These are phyloP conservation scores for Irena cyanogastra DNA, from an alignment of 2,113 vertebrate genomes.

Conservation along the genomic window DNA sequence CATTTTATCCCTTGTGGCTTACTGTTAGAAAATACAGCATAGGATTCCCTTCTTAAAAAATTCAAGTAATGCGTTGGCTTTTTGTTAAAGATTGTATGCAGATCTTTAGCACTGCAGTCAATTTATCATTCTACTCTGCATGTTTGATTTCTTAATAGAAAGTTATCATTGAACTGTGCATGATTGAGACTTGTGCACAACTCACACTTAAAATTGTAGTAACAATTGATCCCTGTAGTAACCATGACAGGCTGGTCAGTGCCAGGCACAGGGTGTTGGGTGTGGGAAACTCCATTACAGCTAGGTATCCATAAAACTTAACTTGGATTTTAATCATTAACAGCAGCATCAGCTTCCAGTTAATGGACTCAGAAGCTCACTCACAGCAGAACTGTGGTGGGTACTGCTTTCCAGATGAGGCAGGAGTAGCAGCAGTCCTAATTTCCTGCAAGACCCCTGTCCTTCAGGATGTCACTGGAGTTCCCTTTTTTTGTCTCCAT, in stretches of 20 bases:
- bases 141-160: background rate
- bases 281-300: background rate
- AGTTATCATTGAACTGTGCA: background rate
- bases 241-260: background rate
- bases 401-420: background rate
- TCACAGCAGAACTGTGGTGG: rapidly evolving
- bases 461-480: background rate
- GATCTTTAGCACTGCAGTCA: background rate
- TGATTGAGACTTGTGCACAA: background rate
- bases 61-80: background rate
- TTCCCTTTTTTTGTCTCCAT: background rate
- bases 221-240: background rate
- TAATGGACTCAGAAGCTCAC: background rate
- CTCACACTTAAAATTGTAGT: background rate
- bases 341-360: background rate
- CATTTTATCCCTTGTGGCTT: background rate
- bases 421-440: background rate
- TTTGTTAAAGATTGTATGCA: background rate
- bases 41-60: background rate
- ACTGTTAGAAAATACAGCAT: background rate
- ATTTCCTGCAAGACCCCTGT: background rate
- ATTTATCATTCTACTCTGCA: background rate
- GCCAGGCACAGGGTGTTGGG: rapidly evolving
- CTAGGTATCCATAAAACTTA: background rate
- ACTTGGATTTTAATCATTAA: background rate